Evolutionary conservation across 2,113 vertebrate genomes (phyloP), one percentile per base, ranked within the genome.

Genomic region (Henicopernis longicauda): DNA sequence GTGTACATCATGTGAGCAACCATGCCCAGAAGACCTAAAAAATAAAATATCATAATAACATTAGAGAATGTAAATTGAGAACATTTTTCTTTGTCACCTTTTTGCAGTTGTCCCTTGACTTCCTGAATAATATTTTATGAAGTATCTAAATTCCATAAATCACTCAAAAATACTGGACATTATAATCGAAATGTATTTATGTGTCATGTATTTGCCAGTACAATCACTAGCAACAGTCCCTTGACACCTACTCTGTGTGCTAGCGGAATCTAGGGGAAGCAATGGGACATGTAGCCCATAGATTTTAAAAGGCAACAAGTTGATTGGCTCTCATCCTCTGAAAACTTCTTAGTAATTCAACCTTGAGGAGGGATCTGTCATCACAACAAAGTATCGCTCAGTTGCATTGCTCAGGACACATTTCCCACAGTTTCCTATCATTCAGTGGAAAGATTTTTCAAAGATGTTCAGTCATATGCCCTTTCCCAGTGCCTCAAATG

Each of bases 1-100:
- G 99, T 99, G 96, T 99, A 99, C 99, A 99, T 99, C 99, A 99
- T 99, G 95, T 99, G 99, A 71, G 99, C 99, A 45, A 99, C 99
- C 99, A 99, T 99, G 21, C 99, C 99, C 84, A 99, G 97, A 73
- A 99, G 99, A 95, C 99, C 99, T 99, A 95, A 57, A 95, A 97
- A 84, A 76, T 14, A 85, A 3, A 85, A 58, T 4, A 44, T 13
- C 18, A 40, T 23, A 63, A 50, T 20, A 44, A 34, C 10, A 80
- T 90, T 32, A 88, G 38, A 55, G 87, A 73, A 82, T 25, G 16
- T 5, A 72, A 67, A 88, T 11, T 18, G n/a, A 54, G 42, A 16
- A 7, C 16, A 17, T 42, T 70, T 31, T 22, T 86, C 34, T 32
- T 83, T 38, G 13, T 55, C 16, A 74, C 1, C 5, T 78, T 52